These are phyloP conservation scores for Manacus vitellinus DNA, from an alignment of 2,113 vertebrate species.

Conservation along the genomic window DNA sequence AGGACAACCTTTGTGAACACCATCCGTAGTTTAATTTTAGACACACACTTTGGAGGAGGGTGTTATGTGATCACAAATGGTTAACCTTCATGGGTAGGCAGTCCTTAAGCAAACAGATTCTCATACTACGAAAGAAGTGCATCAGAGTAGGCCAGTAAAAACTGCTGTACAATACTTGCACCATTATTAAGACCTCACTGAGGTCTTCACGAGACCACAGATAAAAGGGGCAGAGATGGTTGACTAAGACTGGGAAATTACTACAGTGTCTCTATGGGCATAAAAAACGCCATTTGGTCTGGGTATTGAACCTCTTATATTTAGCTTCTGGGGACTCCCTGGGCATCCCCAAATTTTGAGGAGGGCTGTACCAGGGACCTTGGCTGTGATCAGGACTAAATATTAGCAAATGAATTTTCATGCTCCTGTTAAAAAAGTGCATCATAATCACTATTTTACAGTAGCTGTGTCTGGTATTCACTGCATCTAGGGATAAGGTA, in stretches of 20 bases:
- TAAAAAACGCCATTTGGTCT: neutral
- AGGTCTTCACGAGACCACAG: neutral
- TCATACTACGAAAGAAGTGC: neutral
- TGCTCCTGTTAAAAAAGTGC: neutral
- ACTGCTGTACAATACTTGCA: neutral
- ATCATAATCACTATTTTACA: neutral
- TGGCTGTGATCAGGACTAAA: neutral
- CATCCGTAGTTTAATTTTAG: constrained; percentile 52
- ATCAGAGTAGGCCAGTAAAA: neutral
- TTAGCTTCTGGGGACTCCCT: neutral
- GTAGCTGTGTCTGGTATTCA: neutral
- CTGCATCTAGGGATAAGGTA: neutral
- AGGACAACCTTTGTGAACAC: constrained; percentile 8
- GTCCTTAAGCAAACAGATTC: neutral
- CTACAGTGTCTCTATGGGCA: neutral
- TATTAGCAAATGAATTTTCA: neutral
- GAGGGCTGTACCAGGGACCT: neutral
- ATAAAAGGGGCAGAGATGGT: neutral
- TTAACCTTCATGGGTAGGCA: neutral
- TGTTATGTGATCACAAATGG: constrained; percentile 4
- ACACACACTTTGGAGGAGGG: neutral
- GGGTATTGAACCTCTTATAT: neutral
- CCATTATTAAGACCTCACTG: neutral
- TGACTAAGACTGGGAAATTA: neutral
- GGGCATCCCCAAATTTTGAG: neutral